Conservation (phyloP, 2,888 invertebrate species). For the Leptinotarsa juncta region DNA sequence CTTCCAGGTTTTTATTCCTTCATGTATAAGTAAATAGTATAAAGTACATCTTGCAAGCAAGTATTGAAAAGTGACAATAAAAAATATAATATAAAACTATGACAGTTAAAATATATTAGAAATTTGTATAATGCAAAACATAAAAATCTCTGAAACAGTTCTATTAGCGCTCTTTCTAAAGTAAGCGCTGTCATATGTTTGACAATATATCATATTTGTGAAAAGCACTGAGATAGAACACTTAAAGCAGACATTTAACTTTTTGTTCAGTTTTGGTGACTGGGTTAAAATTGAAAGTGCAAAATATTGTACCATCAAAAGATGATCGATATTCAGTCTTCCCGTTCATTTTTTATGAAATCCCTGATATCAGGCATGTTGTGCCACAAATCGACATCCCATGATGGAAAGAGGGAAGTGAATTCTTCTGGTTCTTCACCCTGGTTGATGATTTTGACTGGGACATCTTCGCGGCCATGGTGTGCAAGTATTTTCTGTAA, state of each 20-base stretch:
- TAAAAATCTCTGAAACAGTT: background rate
- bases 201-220: constrained; percentile 1
- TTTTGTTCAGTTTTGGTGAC: background rate
- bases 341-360: constrained; percentile 40
- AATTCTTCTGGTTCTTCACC: constrained; percentile 81
- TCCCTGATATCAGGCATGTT: constrained; percentile 46
- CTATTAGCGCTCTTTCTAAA: background rate
- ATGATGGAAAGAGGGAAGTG: constrained; percentile 79
- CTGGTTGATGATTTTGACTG: constrained; percentile 79
- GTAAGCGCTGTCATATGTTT: background rate
- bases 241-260: background rate
- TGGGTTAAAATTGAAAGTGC: constrained; percentile 1
- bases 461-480: constrained; percentile 74
- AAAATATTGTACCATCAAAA: background rate
- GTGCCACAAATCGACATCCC: constrained; percentile 78
- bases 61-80: background rate
- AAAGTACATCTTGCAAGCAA: too few species aligned
- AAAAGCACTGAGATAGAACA: background rate
- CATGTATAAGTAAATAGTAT: too few species aligned
- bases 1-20: too few species aligned
- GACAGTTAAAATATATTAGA: background rate
- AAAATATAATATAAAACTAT: background rate
- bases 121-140: constrained; percentile 4
- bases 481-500: constrained; percentile 68
- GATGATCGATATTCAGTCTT: constrained; percentile 36